Base-by-base conservation (phyloP, 1,140 invertebrate genomes). In the Papilio glaucus region DNA sequence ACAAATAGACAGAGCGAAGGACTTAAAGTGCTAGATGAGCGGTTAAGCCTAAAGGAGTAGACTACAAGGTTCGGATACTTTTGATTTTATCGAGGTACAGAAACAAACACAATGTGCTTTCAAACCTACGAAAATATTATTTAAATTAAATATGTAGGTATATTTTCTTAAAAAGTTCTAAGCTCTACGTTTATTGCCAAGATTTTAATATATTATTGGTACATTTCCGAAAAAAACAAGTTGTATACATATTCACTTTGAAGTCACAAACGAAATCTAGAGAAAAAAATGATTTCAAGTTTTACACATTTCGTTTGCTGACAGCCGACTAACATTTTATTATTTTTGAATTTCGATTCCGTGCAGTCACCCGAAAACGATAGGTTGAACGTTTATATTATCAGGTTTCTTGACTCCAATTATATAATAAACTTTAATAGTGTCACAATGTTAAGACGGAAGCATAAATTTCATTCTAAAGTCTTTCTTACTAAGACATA, bases 281-380 rank as follows among this genome's bases (percentile, higher is more conserved):
- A 63, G n/a, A 38, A 18, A 39, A 63, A 38, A 0, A 15, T 38
- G n/a, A 63, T 63, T 63, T 12, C 38, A 38, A 18, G 33, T 38
- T 63, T 15, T n/a, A 37, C 26, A 6, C 3, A 63, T 63, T 63
- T 37, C 33, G 24, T 33, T 38, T 4, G 4, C 33, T 21, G 61
- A 39, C 61, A 33, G 12, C 3, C 33, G 61, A 63, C 5, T 33
- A 62, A 37, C 61, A 10, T 63, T 63, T 63, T n/a, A n/a, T 38
- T 63, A 26, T 37, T 38, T 37, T 63, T 63, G 37, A 38, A 63
- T 63, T 63, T 38, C 33, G 37, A 38, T 63, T 63, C 15, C 8
- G 33, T 63, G n/a, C 38, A 63, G 61, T 38, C 61, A 63, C 61
- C 61, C 38, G 61, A 63, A 8, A 37, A 63, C 37, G 33, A 38